Evolutionary conservation across 2,797 vertebrate species (phyloP).

Genomic region (Silurus aristotelis): DNA sequence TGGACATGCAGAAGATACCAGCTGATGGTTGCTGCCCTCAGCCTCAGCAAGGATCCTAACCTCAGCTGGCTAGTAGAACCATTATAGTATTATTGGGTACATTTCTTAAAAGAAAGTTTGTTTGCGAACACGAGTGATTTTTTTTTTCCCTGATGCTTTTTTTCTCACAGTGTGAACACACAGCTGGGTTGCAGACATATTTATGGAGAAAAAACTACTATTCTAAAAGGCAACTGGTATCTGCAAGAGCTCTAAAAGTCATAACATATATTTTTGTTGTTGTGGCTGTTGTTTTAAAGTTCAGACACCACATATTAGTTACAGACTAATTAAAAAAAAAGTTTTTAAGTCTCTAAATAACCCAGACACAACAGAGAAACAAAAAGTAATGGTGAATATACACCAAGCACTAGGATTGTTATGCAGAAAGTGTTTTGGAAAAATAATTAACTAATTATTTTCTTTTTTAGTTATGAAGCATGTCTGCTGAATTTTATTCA

Average conservation of each 20-base stretch:
- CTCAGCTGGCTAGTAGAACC: neutral
- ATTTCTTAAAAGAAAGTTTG: constrained; percentile 1
- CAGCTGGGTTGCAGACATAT: neutral
- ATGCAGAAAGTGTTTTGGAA: constrained; percentile 66
- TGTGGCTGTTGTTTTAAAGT: neutral
- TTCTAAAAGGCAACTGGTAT: neutral
- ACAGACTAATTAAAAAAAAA: neutral
- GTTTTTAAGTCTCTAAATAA: neutral
- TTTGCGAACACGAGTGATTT: constrained; percentile 10
- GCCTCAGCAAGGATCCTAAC: neutral
- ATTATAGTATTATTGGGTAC: neutral
- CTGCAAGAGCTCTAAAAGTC: neutral
- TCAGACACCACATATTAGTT: neutral
- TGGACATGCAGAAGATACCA: neutral
- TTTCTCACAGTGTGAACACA: constrained; percentile 3
- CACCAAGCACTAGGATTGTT: constrained; percentile 58
- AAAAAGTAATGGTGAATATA: constrained; percentile 48
- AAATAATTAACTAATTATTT: constrained; percentile 71
- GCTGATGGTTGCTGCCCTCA: constrained; percentile 1
- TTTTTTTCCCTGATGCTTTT: neutral
- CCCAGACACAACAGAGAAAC: constrained; percentile 39
- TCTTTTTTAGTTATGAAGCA: constrained; percentile 70
- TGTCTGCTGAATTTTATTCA: constrained; percentile 75
- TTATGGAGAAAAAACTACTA: neutral
- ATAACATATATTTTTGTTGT: neutral